Evolutionary conservation across 2,888 invertebrate species (phyloP), one percentile per base, ranked within the genome.

Genomic region (Agrypnus murinus): DNA sequence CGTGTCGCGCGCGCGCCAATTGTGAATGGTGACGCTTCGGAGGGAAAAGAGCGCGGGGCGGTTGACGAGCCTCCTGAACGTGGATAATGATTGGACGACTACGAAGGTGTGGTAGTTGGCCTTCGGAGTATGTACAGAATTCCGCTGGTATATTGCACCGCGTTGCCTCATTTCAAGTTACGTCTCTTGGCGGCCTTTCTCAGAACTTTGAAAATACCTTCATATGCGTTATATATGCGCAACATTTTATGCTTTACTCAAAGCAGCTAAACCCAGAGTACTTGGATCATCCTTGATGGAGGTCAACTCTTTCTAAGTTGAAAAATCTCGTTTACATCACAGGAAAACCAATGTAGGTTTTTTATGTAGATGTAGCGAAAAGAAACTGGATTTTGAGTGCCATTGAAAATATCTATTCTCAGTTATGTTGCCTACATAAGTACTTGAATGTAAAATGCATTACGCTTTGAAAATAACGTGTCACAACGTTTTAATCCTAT

Each of bases 31-130:
- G 58, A 17, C 14, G 25, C 43, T 46, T 65, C 65, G 38, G 48
- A 6, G 69, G 34, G 19, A 3, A 48, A 48, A 45, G 66, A 32
- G 50, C 17, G 45, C 48, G 48, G 57, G 66, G 34, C 15, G 64
- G 25, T 12, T 17, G 68, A 60, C 69, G 69, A 68, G 70, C 73
- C 73, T 66, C 75, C 72, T 50, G 62, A 58, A 57, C 58, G 43
- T 58, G 46, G 9, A 15, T 50, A 40, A 32, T 69, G 48, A 76
- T 76, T 76, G 76, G 76, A 63, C 58, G 58, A 12, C 12, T 9
- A 6, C 14, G 65, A 64, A 76, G 76, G 74, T 74, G 74, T 74
- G 74, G 67, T 66, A 57, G 71, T 63, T 65, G 69, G 66, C 71
- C 71, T 71, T 71, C 66, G 71, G 38, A 64, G 58, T 53, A 25